phyloP scores from a whole-genome alignment of 2,888 invertebrate genomes.

The Scaptomyza flava region DNA sequence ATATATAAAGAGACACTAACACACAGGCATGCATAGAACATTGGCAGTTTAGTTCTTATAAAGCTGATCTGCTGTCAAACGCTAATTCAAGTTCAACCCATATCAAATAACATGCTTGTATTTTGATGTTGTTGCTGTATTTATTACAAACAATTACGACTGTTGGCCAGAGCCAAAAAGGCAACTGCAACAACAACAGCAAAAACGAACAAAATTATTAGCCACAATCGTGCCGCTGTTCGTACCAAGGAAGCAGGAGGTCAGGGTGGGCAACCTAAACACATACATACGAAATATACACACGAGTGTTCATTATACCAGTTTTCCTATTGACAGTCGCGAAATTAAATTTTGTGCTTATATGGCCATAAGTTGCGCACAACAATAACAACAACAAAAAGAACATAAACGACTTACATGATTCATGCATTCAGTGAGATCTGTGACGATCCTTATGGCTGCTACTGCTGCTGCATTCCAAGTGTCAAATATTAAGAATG shows the following conservation, averaged over 20 bases:
- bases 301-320: constrained; percentile 52
- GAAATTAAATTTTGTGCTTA: constrained; percentile 76
- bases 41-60: constrained; percentile 65
- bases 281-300: constrained; percentile 11
- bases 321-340: constrained; percentile 69
- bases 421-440: constrained; percentile 50
- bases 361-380: constrained; percentile 70
- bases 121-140: constrained; percentile 51
- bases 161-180: constrained; percentile 64
- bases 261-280: constrained; percentile 69
- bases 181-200: constrained; percentile 46
- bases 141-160: constrained; percentile 61
- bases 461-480: constrained; percentile 16
- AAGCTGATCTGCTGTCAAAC: constrained; percentile 75
- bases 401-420: constrained; percentile 33
- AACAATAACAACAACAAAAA: constrained; percentile 50
- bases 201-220: constrained; percentile 61
- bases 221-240: constrained; percentile 61
- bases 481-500: constrained; percentile 17
- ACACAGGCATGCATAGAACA: constrained; percentile 25
- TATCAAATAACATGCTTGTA: constrained; percentile 74
- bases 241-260: constrained; percentile 71
- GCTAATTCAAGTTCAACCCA: constrained; percentile 79
- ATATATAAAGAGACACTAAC: constrained; percentile 1
- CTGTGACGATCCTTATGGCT: constrained; percentile 38